Evolutionary conservation across 2,113 vertebrate genomes (phyloP), one percentile per base, ranked within the genome.

Genomic region (Heterotilapia buettikoferi): DNA sequence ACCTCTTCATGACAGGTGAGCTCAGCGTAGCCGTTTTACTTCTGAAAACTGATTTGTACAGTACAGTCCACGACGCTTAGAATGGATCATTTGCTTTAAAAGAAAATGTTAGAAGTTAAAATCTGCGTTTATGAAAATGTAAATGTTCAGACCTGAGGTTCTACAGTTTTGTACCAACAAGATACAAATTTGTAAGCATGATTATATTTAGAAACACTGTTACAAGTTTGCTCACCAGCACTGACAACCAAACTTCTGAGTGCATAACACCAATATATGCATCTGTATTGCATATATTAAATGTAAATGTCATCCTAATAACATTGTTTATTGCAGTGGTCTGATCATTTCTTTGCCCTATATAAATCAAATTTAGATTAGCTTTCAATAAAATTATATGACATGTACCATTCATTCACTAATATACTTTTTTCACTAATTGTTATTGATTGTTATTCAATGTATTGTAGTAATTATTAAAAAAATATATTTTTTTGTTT

Each of bases 1-100:
- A 89, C 89, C n/a, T 94, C 78, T 78, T 93, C 71, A 71, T 90
- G 19, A 81, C 56, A 18, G 93, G 93, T 94, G 90, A 50, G 40
- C 79, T 43, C 40, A 26, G 26, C 2, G 12, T 56, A 52, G 29
- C 1, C 5, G 2, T 3, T 82, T 11, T 63, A 47, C 26, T 0
- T 31, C 45, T 78, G 71, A 31, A 31, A 1, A 31, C 9, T 31
- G 26, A 50, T 78, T 18, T 31, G 16, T 5, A 29, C n/a, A 26
- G 12, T 3, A 6, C 24, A 4, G 4, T 50, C 71, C 71, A 19
- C 2, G 7, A 71, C 1, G 1, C 63, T 43, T 71, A 71, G 21
- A 26, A 78, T 31, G 43, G 71, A 29, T 50, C 14, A 31, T 76
- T 76, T 7, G 14, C 24, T 78, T 8, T 31, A 50, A n/a, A 50